Evolutionary conservation across 2,113 vertebrate species (phyloP).

Genomic region (Jaculus jaculus): DNA sequence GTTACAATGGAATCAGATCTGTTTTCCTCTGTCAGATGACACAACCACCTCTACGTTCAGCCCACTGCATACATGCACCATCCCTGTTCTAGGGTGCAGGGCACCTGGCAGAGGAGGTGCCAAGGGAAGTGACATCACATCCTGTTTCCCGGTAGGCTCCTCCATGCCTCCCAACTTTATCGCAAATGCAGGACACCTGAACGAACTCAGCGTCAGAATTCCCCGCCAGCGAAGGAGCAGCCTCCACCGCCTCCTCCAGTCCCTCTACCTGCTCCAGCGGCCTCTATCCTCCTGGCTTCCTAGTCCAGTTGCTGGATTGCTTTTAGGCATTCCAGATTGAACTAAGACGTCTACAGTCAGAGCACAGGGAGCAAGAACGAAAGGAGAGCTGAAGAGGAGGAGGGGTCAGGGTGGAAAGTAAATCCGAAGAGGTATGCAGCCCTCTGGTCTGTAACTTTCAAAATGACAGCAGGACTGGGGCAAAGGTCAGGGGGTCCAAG

Average conservation of each 20-base stretch:
- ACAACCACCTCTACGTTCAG: accelerated
- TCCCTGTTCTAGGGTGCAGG: too few relatives aligned
- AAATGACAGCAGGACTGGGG: conserved; percentile 87
- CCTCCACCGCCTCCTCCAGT: not conserved
- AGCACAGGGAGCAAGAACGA: not conserved
- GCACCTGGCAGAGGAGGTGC: not conserved
- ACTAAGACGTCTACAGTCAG: not conserved
- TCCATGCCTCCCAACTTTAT: accelerated
- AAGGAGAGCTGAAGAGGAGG: not conserved
- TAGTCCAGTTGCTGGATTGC: not conserved
- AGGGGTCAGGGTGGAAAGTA: conserved; percentile 70
- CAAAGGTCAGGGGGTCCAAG: conserved; percentile 88
- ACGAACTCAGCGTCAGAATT: not conserved
- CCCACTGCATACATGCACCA: not conserved
- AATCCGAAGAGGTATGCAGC: conserved; percentile 88
- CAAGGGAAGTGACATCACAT: not conserved
- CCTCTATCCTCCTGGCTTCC: not conserved
- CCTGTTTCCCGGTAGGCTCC: not conserved
- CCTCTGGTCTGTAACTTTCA: conserved; percentile 86
- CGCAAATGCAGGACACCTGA: not conserved
- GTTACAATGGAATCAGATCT: not conserved
- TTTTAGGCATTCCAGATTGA: conserved; percentile 8
- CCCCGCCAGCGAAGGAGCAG: not conserved
- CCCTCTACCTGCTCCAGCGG: not conserved
- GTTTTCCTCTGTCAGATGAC: not conserved